Conservation (phyloP, 2,888 invertebrate genomes). For the Lampropteryx suffumata region DNA sequence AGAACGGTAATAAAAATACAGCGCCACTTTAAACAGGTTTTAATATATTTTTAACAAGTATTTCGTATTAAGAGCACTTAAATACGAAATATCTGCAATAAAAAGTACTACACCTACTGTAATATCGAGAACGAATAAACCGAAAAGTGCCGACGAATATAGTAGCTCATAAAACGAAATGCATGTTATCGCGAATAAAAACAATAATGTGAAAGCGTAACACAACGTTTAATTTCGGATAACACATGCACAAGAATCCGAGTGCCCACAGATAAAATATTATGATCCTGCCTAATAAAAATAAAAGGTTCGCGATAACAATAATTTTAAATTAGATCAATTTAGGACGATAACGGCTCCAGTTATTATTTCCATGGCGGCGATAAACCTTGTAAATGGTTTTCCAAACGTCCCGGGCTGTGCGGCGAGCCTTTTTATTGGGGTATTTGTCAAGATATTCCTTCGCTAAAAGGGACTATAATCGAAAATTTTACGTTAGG, state of each 20-base stretch:
- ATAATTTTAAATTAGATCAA: conserved; percentile 81
- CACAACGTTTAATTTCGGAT: conserved; percentile 32
- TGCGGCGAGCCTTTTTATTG: conserved; percentile 77
- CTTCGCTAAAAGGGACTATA: conserved; percentile 68
- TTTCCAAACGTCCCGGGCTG: conserved; percentile 76
- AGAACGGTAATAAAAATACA: conserved; percentile 10
- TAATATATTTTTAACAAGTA: conserved; percentile 20
- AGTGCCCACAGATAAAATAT: conserved; percentile 59
- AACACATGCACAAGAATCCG: conserved; percentile 48
- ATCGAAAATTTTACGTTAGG: conserved; percentile 77
- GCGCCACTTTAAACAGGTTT: conserved; percentile 1
- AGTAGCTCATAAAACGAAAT: conserved; percentile 33
- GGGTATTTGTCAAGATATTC: conserved; percentile 80
- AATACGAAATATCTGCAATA: conserved; percentile 17
- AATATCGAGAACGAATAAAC: conserved; percentile 35
- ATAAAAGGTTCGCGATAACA: conserved; percentile 77
- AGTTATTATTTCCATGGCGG: conserved; percentile 81
- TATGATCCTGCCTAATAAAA: conserved; percentile 72
- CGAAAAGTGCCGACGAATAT: conserved; percentile 28
- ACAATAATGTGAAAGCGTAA: conserved; percentile 32
- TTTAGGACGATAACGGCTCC: conserved; percentile 79
- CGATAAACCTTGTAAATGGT: conserved; percentile 81
- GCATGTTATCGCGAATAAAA: conserved; percentile 34
- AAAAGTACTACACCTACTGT: conserved; percentile 27
- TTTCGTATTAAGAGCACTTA: conserved; percentile 20